Base-by-base conservation (phyloP, 2,113 vertebrate species). In the mouse (Mus musculus) region DNA sequence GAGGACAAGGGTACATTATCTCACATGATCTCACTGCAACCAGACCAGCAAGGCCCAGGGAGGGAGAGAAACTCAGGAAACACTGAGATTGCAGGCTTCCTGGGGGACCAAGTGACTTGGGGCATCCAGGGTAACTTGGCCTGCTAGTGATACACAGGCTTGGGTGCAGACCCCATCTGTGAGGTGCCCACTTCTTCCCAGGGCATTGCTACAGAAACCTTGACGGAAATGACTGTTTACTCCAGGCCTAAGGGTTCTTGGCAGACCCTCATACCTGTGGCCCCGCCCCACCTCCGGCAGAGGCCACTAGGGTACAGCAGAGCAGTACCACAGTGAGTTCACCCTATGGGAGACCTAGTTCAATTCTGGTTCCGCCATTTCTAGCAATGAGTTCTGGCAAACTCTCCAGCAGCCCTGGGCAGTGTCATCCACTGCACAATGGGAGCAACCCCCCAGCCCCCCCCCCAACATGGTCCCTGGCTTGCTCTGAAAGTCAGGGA, bases 381-480 rank as follows among this genome's bases (percentile, higher is more conserved):
- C 7, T 2, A 14, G 80, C 24, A 14, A 4, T 14, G 28, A 71
- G 33, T 39, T 2, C 59, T 39, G 30, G 36, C 12, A 14, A 12
- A 33, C 28, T 65, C 73, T 65, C 73, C 36, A 3, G 52, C 7
- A 12, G n/a, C 12, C 46, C 7, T 5, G 30, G 49, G 26, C 56
- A 84, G 49, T 28, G 63, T 85, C 28, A 36, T 9, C 76, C 76
- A 1, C 67, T n/a, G 7, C 9, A 49, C 59, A 84, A 78, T 46
- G 65, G 42, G 22, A 6, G 1, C 0, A 46, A 72, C 5, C 3
- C 24, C 12, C 71, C 71, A 11, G 8, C 39, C 39, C 72, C 0
- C 0, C n/a, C 14, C 12, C n/a, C 81, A 84, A 14, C 4, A 0
- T n/a, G 67, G 49, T 52, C 22, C 12, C 17, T 17, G 19, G 11